Evolutionary conservation across 2,888 invertebrate species (phyloP), one percentile per base, ranked within the genome.

Genomic region (Athalia cordata): DNA sequence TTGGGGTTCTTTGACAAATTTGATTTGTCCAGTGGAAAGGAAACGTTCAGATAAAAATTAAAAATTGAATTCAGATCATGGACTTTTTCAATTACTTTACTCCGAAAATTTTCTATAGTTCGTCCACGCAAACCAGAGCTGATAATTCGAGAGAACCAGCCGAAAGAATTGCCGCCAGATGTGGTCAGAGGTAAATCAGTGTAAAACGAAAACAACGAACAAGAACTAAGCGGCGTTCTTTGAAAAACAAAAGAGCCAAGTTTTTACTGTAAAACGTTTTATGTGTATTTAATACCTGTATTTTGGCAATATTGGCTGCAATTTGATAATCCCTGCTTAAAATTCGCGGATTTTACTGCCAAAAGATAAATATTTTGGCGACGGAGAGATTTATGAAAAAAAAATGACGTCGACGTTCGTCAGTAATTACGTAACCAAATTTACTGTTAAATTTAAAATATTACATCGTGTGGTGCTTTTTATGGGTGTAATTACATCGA

Each of bases 81-180:
- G 55, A 55, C 55, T n/a, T 55, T 15, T 66, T 64, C 52, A 62
- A 57, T 67, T 61, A 61, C 66, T 75, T 80, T 52, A 74, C 59
- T 45, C 72, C 8, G 45, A 13, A 8, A 70, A 52, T 77, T 79
- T 66, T n/a, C 64, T 57, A 52, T 88, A 93, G 94, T 93, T 79
- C 92, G 93, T 84, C 94, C 94, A 70, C 93, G 94, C 89, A 96
- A 95, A 90, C 95, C 95, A 82, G 96, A 97, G 91, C 92, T 97
- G 92, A 97, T 98, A 84, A 97, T 98, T 86, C 94, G 97, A 85
- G 98, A 98, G 92, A 98, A 96, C 91, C 95, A 96, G 90, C 98
- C 98, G 3, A 91, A 94, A 82, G 97, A 97, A 90, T 92, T 97
- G 87, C 97, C 97, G 81, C 96, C 97, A 85, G 97, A 96, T 91